A percentile compares a stretch with the other conserved stretches of the same genome.
These are phyloP conservation scores for Drosophila siamana DNA, from an alignment of 2,888 invertebrate species.

Conservation along the genomic window DNA sequence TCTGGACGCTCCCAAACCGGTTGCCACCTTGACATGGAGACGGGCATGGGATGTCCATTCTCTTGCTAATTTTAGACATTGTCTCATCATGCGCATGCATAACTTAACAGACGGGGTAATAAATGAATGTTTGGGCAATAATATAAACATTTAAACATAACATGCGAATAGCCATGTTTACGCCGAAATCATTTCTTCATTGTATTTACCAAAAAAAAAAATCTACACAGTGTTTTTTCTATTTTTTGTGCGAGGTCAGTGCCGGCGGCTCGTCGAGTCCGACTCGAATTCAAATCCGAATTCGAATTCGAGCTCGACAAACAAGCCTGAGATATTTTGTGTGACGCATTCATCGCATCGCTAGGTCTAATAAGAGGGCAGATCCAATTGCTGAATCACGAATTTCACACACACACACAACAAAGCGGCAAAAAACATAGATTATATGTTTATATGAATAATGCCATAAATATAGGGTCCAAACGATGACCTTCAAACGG, in stretches of 20 bases:
- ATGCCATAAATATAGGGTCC: conserved; percentile 36
- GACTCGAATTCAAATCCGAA: conserved; percentile 11
- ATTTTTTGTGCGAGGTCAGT: conserved; percentile 70
- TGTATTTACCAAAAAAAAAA: conserved; percentile 26
- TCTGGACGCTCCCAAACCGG: conserved; percentile 51
- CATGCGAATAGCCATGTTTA: conserved; percentile 1
- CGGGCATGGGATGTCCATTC: conserved; percentile 26
- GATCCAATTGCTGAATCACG: conserved; percentile 41
- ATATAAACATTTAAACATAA: background rate
- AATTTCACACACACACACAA: conserved; percentile 15
- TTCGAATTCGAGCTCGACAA: conserved; percentile 9
- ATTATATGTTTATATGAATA: conserved; percentile 45
- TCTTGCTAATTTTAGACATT: conserved; percentile 66
- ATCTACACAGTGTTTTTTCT: conserved; percentile 35
- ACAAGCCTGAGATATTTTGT: background rate
- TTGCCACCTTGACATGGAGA: conserved; percentile 30
- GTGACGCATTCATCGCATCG: conserved; percentile 36
- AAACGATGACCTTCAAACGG: conserved; percentile 25
- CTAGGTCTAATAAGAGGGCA: conserved; percentile 31
- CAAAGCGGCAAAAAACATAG: conserved; percentile 1
- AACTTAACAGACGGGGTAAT: conserved; percentile 22
- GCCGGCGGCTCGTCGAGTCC: conserved; percentile 15
- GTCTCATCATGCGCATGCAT: conserved; percentile 56
- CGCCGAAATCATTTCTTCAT: conserved; percentile 1
- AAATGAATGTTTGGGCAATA: conserved; percentile 20